Conservation (phyloP, 2,888 invertebrate species). For the Noctuana brunneofusca region DNA sequence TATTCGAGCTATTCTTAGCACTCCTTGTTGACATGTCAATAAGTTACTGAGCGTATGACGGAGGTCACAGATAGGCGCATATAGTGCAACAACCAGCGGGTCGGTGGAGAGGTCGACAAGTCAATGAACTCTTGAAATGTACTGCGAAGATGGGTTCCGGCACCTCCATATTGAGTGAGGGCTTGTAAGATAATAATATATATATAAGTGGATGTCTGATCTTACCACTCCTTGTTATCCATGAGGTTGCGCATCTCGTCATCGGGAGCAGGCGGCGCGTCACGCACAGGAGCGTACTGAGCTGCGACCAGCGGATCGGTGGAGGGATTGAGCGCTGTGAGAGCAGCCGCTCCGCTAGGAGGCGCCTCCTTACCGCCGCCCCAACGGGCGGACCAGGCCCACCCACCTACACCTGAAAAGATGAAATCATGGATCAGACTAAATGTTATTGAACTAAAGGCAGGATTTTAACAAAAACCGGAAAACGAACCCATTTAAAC, state of each 20-base stretch:
- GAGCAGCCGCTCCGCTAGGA: conserved; percentile 77
- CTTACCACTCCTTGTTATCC: conserved; percentile 89
- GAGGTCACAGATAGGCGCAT: conserved; percentile 89
- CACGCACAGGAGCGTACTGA: conserved; percentile 89
- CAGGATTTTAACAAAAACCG: too few relatives aligned
- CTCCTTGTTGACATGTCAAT: too few relatives aligned
- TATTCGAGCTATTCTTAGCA: too few relatives aligned
- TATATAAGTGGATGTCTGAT: background rate
- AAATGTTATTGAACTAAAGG: too few relatives aligned
- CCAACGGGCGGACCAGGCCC: conserved; percentile 71
- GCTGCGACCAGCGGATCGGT: conserved; percentile 89
- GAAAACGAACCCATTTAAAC: too few relatives aligned
- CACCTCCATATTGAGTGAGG: too few relatives aligned
- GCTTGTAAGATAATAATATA: too few relatives aligned
- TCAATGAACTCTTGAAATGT: too few relatives aligned
- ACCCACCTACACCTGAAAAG: conserved; percentile 63
- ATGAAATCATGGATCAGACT: background rate
- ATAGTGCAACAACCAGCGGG: conserved; percentile 88
- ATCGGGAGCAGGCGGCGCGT: conserved; percentile 86
- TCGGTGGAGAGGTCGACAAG: conserved; percentile 91
- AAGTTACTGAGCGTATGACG: too few relatives aligned
- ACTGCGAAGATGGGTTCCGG: too few relatives aligned
- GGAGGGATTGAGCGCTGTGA: conserved; percentile 88
- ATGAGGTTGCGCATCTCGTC: conserved; percentile 89
- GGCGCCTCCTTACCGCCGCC: conserved; percentile 80